Conservation (phyloP, 1,140 invertebrate species). For the Trachymyrmex cornetzi region DNA sequence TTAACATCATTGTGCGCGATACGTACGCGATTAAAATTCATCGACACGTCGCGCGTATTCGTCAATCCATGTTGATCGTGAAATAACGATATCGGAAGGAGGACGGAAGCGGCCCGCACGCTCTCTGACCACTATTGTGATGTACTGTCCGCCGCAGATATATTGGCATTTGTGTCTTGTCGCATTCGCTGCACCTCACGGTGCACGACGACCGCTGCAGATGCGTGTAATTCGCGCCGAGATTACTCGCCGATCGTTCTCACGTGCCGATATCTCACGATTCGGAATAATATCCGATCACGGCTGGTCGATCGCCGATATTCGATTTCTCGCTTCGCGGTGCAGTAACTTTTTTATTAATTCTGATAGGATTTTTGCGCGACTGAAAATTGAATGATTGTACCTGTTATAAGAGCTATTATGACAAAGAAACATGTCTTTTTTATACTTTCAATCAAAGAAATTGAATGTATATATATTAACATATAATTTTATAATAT, state of each 20-base stretch:
- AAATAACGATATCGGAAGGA: constrained; percentile 62
- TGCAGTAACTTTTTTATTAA: constrained; percentile 47
- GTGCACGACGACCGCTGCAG: neutral
- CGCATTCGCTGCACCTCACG: constrained; percentile 42
- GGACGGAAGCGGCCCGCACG: constrained; percentile 30
- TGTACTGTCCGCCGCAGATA: constrained; percentile 48
- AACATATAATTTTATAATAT: neutral
- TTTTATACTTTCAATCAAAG: neutral
- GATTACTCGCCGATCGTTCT: constrained; percentile 39
- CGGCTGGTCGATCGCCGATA: constrained; percentile 16
- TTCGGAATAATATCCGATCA: constrained; percentile 40
- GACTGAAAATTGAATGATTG: constrained; percentile 16
- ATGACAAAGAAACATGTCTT: neutral
- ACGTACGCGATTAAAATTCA: constrained; percentile 58
- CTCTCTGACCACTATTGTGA: constrained; percentile 54
- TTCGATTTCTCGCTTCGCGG: constrained; percentile 38
- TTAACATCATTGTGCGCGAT: constrained; percentile 17
- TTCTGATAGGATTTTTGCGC: constrained; percentile 15
- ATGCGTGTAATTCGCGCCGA: constrained; percentile 49
- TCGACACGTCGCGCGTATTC: constrained; percentile 31
- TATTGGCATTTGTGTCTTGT: constrained; percentile 58
- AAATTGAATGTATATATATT: neutral
- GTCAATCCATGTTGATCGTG: constrained; percentile 68
- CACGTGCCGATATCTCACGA: constrained; percentile 48
- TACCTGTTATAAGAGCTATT: neutral